Conservation (phyloP, 1,140 invertebrate genomes). For the Spodoptera frugiperda region DNA sequence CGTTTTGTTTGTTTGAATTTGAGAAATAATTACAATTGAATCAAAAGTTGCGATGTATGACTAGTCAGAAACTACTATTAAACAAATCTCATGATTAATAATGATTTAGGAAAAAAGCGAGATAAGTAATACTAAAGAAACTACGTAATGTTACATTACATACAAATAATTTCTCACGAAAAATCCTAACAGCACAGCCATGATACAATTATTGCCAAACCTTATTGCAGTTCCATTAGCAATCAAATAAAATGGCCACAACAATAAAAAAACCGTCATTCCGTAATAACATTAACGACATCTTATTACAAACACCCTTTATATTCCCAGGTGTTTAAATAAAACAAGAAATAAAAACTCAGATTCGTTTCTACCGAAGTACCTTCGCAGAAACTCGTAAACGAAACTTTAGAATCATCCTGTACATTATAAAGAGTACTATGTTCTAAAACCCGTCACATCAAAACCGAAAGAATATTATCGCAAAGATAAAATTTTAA, state of each 20-base stretch:
- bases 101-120: too few relatives aligned
- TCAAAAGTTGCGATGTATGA: too few relatives aligned
- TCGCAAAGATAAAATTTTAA: slow-evolving; percentile 21
- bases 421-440: slow-evolving; percentile 78
- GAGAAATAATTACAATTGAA: too few relatives aligned
- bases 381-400: slow-evolving; percentile 79
- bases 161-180: too few relatives aligned
- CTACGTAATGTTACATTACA: not conserved
- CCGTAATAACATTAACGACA: slow-evolving; percentile 40
- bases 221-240: not conserved
- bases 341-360: slow-evolving; percentile 78
- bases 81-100: too few relatives aligned
- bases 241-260: not conserved
- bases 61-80: too few relatives aligned
- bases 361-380: slow-evolving; percentile 73
- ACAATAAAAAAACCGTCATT: not conserved
- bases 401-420: slow-evolving; percentile 79
- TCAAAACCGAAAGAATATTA: slow-evolving; percentile 70
- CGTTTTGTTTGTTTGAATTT: too few relatives aligned
- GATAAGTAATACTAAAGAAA: too few relatives aligned
- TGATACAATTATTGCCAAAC: too few relatives aligned
- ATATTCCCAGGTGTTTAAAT: slow-evolving; percentile 67
- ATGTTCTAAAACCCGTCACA: slow-evolving; percentile 71
- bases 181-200: too few relatives aligned
- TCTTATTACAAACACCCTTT: slow-evolving; percentile 56